A percentile compares a stretch with the other conserved stretches of the same genome.
Conservation (phyloP, 1,140 invertebrate species). For the Megathymus violae region DNA sequence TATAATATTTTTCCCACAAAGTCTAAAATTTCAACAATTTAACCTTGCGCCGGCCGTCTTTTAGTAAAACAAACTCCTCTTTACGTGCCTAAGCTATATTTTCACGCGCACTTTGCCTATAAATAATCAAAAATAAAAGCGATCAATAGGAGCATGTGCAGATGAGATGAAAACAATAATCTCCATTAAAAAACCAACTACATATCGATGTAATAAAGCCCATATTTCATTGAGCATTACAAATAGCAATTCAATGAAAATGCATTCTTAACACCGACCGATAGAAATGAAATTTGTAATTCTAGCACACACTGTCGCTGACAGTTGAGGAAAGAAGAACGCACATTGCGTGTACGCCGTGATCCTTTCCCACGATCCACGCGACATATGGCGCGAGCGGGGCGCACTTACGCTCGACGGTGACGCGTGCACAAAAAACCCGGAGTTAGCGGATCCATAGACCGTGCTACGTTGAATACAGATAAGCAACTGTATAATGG, state of each 20-base stretch:
- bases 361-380: conserved; percentile 78
- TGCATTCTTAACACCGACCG: conserved; percentile 14
- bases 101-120: conserved; percentile 61
- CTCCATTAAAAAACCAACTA: conserved; percentile 20
- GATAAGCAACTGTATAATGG: conserved; percentile 52
- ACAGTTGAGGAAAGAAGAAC: conserved; percentile 64
- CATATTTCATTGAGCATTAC: conserved; percentile 19
- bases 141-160: conserved; percentile 69
- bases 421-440: conserved; percentile 79
- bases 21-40: no score
- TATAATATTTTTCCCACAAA: no score
- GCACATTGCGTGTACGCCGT: conserved; percentile 68
- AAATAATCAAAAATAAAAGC: conserved; percentile 66
- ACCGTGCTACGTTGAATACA: conserved; percentile 41
- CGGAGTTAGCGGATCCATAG: conserved; percentile 75
- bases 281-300: conserved; percentile 51
- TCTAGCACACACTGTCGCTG: conserved; percentile 43
- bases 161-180: conserved; percentile 49
- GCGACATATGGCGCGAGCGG: conserved; percentile 81
- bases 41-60: no score
- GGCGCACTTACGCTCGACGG: conserved; percentile 67
- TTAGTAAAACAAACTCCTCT: conserved; percentile 48
- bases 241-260: conserved; percentile 30
- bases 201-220: conserved; percentile 10
- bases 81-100: conserved; percentile 53